phyloP scores from a whole-genome alignment of 1,140 invertebrate genomes.

The Drosophila sucinea region DNA sequence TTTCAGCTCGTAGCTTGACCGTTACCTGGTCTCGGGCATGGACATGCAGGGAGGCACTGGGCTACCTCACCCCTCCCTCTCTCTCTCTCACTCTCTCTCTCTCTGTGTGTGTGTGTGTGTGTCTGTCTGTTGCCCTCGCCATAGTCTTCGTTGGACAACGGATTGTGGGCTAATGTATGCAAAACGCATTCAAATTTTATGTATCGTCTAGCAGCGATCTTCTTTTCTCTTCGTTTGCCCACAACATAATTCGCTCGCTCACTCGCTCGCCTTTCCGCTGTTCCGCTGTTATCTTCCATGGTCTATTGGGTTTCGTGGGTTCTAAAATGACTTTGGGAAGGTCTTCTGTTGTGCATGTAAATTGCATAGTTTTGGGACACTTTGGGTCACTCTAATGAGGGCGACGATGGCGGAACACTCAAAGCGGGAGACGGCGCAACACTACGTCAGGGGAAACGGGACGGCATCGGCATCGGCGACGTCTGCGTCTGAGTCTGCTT shows the following conservation, averaged over 20 bases:
- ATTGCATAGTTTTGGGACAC: constrained; percentile 77
- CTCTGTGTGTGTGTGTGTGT: no score
- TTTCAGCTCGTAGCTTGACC: constrained; percentile 58
- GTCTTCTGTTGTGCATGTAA: constrained; percentile 71
- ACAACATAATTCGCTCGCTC: constrained; percentile 74
- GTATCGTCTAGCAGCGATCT: constrained; percentile 75
- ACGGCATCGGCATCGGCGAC: constrained; percentile 4
- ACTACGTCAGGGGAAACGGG: no score
- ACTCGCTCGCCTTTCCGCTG: constrained; percentile 17
- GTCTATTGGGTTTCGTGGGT: constrained; percentile 70
- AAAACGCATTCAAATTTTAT: constrained; percentile 82
- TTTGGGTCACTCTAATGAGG: constrained; percentile 77
- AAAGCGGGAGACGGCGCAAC: background rate
- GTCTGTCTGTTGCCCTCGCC: background rate
- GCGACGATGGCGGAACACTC: constrained; percentile 31
- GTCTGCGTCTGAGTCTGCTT: constrained; percentile 14
- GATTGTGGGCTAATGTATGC: constrained; percentile 80
- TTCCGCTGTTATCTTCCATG: constrained; percentile 68
- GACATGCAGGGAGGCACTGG: background rate
- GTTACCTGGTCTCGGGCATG: constrained; percentile 38
- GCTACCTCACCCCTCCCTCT: constrained; percentile 17
- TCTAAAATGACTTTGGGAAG: constrained; percentile 48
- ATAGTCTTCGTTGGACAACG: background rate
- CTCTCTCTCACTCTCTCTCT: no score
- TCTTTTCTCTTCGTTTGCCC: constrained; percentile 21